These are phyloP conservation scores for Microctonus brassicae DNA, from an alignment of 2,888 invertebrate species.

Conservation along the genomic window DNA sequence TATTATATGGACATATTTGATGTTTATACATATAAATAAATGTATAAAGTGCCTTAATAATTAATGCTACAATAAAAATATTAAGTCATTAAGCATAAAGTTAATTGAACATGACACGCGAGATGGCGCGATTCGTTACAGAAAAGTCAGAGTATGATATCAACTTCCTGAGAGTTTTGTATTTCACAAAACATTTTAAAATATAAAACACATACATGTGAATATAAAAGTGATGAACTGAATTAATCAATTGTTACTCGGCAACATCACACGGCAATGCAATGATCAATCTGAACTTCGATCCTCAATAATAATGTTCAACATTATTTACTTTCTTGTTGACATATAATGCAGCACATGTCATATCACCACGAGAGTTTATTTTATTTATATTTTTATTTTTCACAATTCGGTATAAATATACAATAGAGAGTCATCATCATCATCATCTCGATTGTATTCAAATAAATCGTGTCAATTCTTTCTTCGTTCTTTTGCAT, in stretches of 20 bases:
- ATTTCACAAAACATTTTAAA: not conserved
- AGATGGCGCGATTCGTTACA: not conserved
- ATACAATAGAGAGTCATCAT: not conserved
- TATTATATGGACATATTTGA: too few relatives aligned
- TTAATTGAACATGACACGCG: conserved; percentile 11
- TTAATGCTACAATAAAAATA: not conserved
- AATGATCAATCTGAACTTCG: conserved; percentile 44
- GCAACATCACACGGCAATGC: not conserved
- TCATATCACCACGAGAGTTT: conserved; percentile 36
- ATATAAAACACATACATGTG: not conserved
- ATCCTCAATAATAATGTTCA: conserved; percentile 36
- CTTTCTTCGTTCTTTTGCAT: not conserved
- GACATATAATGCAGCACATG: not conserved
- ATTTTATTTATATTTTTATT: conserved; percentile 22
- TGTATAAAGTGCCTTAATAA: too few relatives aligned
- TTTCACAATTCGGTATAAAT: not conserved
- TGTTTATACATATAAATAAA: not conserved
- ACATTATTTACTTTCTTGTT: conserved; percentile 29
- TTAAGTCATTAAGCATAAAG: conserved; percentile 9
- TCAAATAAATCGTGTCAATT: not conserved
- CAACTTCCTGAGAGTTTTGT: too few relatives aligned
- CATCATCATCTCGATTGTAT: not conserved
- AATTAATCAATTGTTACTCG: not conserved
- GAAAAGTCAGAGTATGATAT: not conserved
- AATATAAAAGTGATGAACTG: not conserved